These are phyloP conservation scores for Hephaestus fuliginosus DNA, from an alignment of 2,797 vertebrate genomes.

Conservation along the genomic window DNA sequence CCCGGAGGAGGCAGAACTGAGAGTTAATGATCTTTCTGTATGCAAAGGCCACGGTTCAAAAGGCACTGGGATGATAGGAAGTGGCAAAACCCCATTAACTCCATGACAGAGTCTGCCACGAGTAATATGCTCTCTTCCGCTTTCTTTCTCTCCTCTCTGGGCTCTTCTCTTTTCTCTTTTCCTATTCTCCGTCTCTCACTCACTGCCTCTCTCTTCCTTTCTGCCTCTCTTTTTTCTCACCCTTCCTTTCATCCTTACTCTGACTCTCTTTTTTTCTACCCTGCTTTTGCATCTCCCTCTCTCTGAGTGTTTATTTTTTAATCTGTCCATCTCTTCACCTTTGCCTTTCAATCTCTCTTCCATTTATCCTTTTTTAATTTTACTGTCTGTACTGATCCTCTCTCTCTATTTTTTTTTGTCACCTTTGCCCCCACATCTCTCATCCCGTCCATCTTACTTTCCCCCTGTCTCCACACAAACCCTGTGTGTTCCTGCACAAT, in stretches of 20 bases:
- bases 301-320: neutral
- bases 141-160: slow-evolving; percentile 22
- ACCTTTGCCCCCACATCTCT: neutral
- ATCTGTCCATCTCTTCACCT: neutral
- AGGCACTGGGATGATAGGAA: slow-evolving; percentile 68
- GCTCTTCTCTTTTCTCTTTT: slow-evolving; percentile 3
- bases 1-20: slow-evolving; percentile 59
- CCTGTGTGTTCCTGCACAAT: neutral
- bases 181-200: neutral
- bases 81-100: slow-evolving; percentile 79
- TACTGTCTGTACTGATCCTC: neutral
- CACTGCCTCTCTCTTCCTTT: neutral
- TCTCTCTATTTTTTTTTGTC: neutral
- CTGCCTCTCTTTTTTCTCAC: neutral
- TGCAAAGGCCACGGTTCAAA: slow-evolving; percentile 79
- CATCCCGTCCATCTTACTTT: neutral
- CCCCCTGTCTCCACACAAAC: neutral
- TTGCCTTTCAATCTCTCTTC: neutral
- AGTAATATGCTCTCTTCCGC: slow-evolving; percentile 47
- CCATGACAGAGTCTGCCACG: slow-evolving; percentile 69
- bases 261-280: too few species aligned
- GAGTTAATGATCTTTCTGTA: slow-evolving; percentile 83
- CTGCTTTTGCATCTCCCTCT: neutral
- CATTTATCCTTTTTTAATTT: neutral
- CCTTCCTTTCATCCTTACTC: neutral